Conservation (phyloP, 2,113 vertebrate genomes). For the Pelvicachromis taeniatus region DNA sequence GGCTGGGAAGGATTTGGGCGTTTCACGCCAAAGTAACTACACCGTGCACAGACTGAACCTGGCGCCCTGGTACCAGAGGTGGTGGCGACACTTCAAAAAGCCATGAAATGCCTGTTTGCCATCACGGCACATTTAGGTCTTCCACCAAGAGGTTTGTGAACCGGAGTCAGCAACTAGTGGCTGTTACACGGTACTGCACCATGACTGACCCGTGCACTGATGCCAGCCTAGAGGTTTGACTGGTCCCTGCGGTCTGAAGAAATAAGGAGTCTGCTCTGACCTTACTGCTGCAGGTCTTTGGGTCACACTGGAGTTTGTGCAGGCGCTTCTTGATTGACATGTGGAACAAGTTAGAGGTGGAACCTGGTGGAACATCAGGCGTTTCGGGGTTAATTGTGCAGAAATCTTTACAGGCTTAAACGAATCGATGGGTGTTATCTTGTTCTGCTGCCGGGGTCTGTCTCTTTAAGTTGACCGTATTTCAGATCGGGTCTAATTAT, state of each 20-base stretch:
- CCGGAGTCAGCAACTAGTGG: background rate
- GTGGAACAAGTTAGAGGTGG: background rate
- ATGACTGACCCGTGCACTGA: background rate
- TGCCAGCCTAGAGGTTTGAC: background rate
- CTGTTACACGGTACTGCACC: fast-evolving
- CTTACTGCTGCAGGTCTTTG: background rate
- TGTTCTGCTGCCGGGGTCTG: background rate
- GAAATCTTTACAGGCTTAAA: background rate
- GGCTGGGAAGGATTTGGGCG: background rate
- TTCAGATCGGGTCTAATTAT: background rate
- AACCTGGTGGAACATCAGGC: background rate
- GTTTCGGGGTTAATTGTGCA: background rate
- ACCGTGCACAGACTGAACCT: background rate
- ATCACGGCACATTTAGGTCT: fast-evolving
- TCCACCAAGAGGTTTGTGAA: background rate
- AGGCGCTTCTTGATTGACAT: background rate
- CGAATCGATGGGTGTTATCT: fast-evolving
- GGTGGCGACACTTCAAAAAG: background rate
- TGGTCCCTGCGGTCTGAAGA: background rate
- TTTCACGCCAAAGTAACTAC: background rate
- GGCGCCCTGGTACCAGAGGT: background rate
- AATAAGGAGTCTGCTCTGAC: background rate
- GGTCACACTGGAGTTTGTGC: too few species aligned
- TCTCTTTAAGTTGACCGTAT: background rate
- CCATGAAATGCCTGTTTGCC: background rate